These are phyloP conservation scores for Megatriorchis doriae DNA, from an alignment of 2,113 vertebrate species.

Conservation along the genomic window DNA sequence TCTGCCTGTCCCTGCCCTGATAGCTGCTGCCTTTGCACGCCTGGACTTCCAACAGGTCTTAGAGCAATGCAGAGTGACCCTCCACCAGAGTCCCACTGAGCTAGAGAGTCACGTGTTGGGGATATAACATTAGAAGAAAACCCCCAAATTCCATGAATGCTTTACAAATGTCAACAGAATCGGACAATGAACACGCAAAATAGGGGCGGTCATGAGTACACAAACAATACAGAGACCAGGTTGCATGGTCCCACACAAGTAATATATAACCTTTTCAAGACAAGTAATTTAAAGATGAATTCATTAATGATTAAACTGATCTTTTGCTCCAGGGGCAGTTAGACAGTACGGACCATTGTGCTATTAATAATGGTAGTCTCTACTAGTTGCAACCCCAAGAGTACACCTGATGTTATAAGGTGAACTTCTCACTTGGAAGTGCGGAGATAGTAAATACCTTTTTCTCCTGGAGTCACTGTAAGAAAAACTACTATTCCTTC, in stretches of 20 bases:
- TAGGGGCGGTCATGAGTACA: not conserved
- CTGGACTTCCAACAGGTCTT: not conserved
- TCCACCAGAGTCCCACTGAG: not conserved
- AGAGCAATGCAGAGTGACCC: not conserved
- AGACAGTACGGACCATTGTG: not conserved
- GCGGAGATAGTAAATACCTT: not conserved
- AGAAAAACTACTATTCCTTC: not conserved
- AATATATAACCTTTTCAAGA: not conserved
- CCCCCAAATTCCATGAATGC: not conserved
- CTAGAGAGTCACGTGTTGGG: not conserved
- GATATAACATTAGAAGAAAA: not conserved
- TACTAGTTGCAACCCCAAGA: not conserved
- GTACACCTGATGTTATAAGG: not conserved
- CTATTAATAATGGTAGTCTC: not conserved
- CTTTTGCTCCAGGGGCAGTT: not conserved
- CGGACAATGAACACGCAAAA: rapidly evolving
- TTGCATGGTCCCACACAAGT: not conserved
- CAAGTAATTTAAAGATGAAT: not conserved
- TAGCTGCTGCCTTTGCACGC: not conserved
- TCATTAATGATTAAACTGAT: not conserved
- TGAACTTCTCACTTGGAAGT: not conserved
- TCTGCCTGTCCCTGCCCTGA: not conserved
- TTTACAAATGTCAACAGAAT: not conserved
- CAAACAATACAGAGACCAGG: not conserved
- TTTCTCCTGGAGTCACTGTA: not conserved